Base-by-base conservation (phyloP, 2,888 invertebrate genomes). In the Linyphia triangularis region DNA sequence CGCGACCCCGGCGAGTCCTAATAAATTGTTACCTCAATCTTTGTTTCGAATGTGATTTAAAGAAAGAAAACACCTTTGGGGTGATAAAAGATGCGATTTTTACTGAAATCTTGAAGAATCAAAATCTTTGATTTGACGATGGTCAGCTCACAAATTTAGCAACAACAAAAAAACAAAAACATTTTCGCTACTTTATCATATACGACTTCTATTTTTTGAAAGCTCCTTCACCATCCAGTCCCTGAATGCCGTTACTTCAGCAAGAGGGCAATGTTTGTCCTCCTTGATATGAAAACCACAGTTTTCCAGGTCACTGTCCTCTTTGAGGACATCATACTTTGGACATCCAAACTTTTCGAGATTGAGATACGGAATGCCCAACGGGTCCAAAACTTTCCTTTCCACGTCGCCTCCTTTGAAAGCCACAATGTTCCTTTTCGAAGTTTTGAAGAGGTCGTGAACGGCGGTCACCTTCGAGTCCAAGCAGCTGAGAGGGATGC, bases 171-270 rank as follows among this genome's bases (percentile, higher is more conserved):
- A 37, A 37, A 7, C 37, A 10, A 37, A 37, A 37, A 7, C 37
- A 40, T 40, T 40, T 40, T 40, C 16, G 16, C 40, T 13, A 40
- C 1, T 40, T 16, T 51, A n/a, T n/a, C n/a, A n/a, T n/a, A n/a
- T n/a, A 37, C 1, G 6, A 67, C 4, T 33, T 69, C 16, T 33
- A n/a, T 30, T 26, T 28, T 37, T 24, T 5, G 4, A 81, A 77
- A 59, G 37, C 5, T 72, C 10, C 1, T 28, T 13, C 10, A 72
- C 16, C 37, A 78, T 26, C 85, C 78, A 85, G 24, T 61, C 24
- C 51, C 57, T 78, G 40, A 85, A 78, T 7, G 85, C 78, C 0
- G 59, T 70, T 0, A 78, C 78, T 63, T 85, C 78, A 6, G 72
- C 61, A 30, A 51, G 13, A 7, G 78, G 70, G 26, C 85, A 78